A percentile compares a stretch with the other conserved stretches of the same genome.
These are phyloP conservation scores for Macroteleia sp. DNA, from an alignment of 2,888 invertebrate species.

Conservation along the genomic window DNA sequence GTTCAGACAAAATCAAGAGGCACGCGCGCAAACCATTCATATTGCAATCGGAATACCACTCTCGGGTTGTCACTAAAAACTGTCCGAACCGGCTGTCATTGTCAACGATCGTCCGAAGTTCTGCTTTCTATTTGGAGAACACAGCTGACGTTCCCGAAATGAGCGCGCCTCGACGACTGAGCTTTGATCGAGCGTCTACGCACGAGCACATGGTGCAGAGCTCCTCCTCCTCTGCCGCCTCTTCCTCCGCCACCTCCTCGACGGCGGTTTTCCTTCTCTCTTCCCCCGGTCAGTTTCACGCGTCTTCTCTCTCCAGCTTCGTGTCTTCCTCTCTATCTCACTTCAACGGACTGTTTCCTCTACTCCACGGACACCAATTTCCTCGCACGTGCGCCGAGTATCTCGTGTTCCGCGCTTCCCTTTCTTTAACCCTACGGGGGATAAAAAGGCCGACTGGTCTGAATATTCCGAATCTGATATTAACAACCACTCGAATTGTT, in stretches of 20 bases:
- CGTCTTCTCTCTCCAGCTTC: constrained; percentile 24
- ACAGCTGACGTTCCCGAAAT: constrained; percentile 71
- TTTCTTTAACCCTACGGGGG: constrained; percentile 28
- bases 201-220: constrained; percentile 79
- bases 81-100: constrained; percentile 37
- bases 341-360: neutral
- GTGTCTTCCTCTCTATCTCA: neutral
- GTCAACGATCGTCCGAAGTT: constrained; percentile 7
- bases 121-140: constrained; percentile 20
- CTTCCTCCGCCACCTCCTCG: constrained; percentile 35
- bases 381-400: constrained; percentile 33
- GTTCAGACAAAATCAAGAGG: neutral
- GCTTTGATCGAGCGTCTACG: constrained; percentile 75
- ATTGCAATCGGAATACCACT: constrained; percentile 1
- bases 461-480: constrained; percentile 9
- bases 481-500: neutral
- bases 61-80: constrained; percentile 8
- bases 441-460: constrained; percentile 9
- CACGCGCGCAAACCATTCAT: constrained; percentile 22
- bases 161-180: constrained; percentile 82
- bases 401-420: constrained; percentile 31
- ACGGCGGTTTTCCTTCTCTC: neutral
- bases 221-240: constrained; percentile 63
- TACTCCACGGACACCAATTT: constrained; percentile 17
- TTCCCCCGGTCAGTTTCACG: neutral